Base-by-base conservation (phyloP, 2,113 vertebrate genomes). In the Merops nubicus region DNA sequence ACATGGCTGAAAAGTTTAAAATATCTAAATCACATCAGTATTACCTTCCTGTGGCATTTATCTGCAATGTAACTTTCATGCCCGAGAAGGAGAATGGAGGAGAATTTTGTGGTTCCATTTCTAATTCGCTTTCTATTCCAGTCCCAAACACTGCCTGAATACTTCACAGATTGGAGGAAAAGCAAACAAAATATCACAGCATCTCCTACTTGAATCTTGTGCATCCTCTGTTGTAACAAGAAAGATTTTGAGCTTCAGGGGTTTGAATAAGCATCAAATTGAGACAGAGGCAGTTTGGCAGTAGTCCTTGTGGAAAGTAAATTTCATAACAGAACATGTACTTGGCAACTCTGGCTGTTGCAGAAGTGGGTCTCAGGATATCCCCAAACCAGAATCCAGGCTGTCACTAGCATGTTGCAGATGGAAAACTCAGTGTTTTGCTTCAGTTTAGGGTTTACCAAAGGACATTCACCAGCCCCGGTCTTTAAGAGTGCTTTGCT, bases 391-490 rank as follows among this genome's bases (percentile, higher is more conserved):
- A 28, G 15, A 15, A 84, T 78, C 33, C 48, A 72, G 56, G 12
- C 15, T 59, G 23, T 29, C 15, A 9, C 54, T 65, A 42, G 13
- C 14, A 12, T 40, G 6, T 48, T 63, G n/a, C 36, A 47, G n/a
- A 16, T n/a, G 34, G 15, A 31, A 33, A 54, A 48, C 6, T 42
- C 7, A 4, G 42, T 53, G 14, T 47, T 67, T 25, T 33, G 2
- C 18, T 72, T 63, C 28, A 31, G 25, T 72, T 77, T 14, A 72
- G 42, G 34, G 77, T 72, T 38, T 81, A 53, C 38, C 28, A 63
- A 31, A 51, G 36, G 19, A 4, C 0, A 0, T 11, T 63, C 4
- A 0, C 8, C 21, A 87, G 25, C 5, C 11, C 14, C 0, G 1
- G 1, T 12, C 26, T 64, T 89, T 48, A 38, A 19, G 3, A 64